Percentiles rank a stretch among this genome's conserved stretches.
These are phyloP conservation scores for Amphipyra berbera DNA, from an alignment of 2,888 invertebrate species.

Conservation along the genomic window DNA sequence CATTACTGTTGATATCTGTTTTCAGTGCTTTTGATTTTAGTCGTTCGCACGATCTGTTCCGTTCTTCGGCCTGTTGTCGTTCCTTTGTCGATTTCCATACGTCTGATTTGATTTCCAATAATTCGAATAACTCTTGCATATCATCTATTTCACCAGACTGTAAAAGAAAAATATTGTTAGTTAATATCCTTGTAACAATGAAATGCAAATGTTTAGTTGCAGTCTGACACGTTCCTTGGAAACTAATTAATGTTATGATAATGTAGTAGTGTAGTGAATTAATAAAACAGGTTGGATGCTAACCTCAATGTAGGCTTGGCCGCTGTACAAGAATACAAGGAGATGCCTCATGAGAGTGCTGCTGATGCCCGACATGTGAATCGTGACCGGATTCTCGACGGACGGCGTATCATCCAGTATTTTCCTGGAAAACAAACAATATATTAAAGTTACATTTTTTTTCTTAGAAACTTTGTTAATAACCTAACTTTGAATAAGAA, in stretches of 20 bases:
- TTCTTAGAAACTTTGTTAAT: constrained; percentile 15
- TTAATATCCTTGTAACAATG: constrained; percentile 27
- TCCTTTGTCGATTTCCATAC: constrained; percentile 91
- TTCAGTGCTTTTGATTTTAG: constrained; percentile 83
- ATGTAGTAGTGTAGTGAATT: constrained; percentile 37
- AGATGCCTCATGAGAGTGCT: constrained; percentile 95
- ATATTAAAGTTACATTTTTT: constrained; percentile 28
- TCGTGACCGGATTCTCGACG: constrained; percentile 93
- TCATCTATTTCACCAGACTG: constrained; percentile 95
- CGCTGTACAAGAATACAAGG: constrained; percentile 95
- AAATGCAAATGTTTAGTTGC: constrained; percentile 28
- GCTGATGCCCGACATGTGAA: constrained; percentile 95
- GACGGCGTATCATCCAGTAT: constrained; percentile 93
- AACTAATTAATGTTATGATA: constrained; percentile 46
- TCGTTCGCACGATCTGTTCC: constrained; percentile 86
- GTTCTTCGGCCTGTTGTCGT: constrained; percentile 86
- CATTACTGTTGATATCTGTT: constrained; percentile 88
- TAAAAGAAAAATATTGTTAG: constrained; percentile 65
- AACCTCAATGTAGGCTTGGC: constrained; percentile 95
- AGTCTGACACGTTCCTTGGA: constrained; percentile 32
- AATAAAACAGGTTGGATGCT: constrained; percentile 58
- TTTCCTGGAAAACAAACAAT: constrained; percentile 83
- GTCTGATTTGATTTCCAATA: constrained; percentile 96
- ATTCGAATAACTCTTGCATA: constrained; percentile 94
- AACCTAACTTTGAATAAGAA: constrained; percentile 27